Conservation (phyloP, 1,140 invertebrate genomes). For the Sminthurides bifidus region DNA sequence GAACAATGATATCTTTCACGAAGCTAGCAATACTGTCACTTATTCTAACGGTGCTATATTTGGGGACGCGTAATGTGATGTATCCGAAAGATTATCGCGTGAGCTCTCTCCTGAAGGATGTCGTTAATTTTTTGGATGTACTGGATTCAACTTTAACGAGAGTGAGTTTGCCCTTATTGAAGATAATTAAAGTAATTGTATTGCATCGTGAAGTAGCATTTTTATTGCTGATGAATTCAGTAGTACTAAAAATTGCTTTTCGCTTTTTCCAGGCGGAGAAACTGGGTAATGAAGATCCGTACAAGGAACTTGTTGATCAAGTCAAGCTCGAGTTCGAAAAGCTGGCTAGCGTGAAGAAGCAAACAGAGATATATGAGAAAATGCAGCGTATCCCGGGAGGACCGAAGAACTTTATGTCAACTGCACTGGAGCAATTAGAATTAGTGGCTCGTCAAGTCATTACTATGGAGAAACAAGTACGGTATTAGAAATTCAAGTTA, state of each 20-base stretch:
- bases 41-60: neutral
- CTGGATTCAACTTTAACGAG: slow-evolving; percentile 2
- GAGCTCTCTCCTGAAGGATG: neutral
- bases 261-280: slow-evolving; percentile 3
- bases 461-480: slow-evolving; percentile 10
- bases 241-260: neutral
- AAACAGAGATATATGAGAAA: slow-evolving; percentile 18
- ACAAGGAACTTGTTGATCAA: slow-evolving; percentile 9
- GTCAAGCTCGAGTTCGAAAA: slow-evolving; percentile 15
- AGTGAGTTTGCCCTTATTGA: slow-evolving; percentile 9
- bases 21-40: neutral
- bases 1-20: slow-evolving; percentile 2
- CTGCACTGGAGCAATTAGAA: slow-evolving; percentile 5
- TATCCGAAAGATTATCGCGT: neutral
- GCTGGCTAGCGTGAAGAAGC: slow-evolving; percentile 19
- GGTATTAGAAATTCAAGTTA: too few relatives aligned
- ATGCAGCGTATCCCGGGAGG: slow-evolving; percentile 19
- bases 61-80: neutral
- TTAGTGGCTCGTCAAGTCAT: neutral
- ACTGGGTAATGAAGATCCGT: slow-evolving; percentile 10
- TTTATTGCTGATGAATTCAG: too few relatives aligned
- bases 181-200: neutral
- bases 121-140: slow-evolving; percentile 1
- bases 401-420: slow-evolving; percentile 20
- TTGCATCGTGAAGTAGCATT: too few relatives aligned